phyloP scores from a whole-genome alignment of 2,888 invertebrate genomes.

The Tortrix viridana region DNA sequence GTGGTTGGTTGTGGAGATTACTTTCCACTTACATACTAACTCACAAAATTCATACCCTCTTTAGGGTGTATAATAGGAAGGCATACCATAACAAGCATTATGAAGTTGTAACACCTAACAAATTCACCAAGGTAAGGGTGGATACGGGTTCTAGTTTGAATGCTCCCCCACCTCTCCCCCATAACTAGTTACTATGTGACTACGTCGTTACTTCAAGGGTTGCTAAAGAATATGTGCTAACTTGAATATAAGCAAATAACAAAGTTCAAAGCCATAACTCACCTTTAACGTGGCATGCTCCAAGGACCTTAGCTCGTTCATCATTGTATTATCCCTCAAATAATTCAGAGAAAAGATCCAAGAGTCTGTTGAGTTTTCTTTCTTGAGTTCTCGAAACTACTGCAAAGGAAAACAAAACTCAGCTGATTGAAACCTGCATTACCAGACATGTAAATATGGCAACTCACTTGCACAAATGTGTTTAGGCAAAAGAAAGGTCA shows the following conservation, averaged over 20 bases:
- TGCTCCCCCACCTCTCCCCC: too few relatives aligned
- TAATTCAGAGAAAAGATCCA: slow-evolving; percentile 28
- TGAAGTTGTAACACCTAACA: too few relatives aligned
- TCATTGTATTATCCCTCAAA: slow-evolving; percentile 61
- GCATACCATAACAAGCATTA: too few relatives aligned
- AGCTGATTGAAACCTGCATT: slow-evolving; percentile 64
- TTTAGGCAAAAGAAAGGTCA: slow-evolving; percentile 8
- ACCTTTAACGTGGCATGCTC: slow-evolving; percentile 98
- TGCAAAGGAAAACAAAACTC: slow-evolving; percentile 78
- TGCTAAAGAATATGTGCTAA: neutral
- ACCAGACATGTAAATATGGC: slow-evolving; percentile 37
- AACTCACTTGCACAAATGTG: slow-evolving; percentile 19
- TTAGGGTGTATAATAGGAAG: too few relatives aligned
- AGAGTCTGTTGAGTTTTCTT: slow-evolving; percentile 1
- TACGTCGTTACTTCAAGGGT: neutral
- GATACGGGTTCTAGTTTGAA: too few relatives aligned
- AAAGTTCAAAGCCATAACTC: slow-evolving; percentile 45
- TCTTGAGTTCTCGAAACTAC: slow-evolving; percentile 41
- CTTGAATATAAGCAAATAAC: neutral
- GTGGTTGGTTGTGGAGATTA: too few relatives aligned
- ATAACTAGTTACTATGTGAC: too few relatives aligned
- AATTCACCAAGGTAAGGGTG: too few relatives aligned
- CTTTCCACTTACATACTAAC: too few relatives aligned
- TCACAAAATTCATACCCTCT: too few relatives aligned
- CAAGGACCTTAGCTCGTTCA: slow-evolving; percentile 96